phyloP scores from a whole-genome alignment of 1,140 invertebrate species.

The Teleopsis dalmanni region DNA sequence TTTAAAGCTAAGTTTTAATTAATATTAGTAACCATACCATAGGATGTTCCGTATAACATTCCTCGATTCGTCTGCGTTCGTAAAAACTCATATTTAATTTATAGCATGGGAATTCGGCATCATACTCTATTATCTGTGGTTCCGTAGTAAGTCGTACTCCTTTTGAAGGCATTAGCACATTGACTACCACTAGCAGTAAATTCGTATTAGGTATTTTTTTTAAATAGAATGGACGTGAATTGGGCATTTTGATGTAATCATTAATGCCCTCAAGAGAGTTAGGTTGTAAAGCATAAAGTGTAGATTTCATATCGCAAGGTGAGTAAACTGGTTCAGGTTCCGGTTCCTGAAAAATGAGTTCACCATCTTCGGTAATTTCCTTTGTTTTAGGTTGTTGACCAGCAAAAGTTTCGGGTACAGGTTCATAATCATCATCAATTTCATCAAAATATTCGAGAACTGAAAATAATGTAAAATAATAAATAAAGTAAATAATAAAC shows the following conservation, averaged over 20 bases:
- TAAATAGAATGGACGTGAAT: constrained; percentile 55
- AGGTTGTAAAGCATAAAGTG: constrained; percentile 60
- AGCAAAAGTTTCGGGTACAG: constrained; percentile 30
- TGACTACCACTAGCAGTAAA: constrained; percentile 64
- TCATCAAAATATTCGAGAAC: constrained; percentile 36
- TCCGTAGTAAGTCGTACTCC: constrained; percentile 36
- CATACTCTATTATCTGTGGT: constrained; percentile 43
- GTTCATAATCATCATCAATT: constrained; percentile 34
- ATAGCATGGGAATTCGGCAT: constrained; percentile 57
- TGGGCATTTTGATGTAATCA: constrained; percentile 37
- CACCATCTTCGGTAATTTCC: constrained; percentile 42
- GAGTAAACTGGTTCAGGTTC: constrained; percentile 42
- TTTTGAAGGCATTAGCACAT: constrained; percentile 41
- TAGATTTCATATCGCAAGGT: constrained; percentile 59
- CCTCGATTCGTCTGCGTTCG: constrained; percentile 56
- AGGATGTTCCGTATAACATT: constrained; percentile 67
- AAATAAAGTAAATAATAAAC: neutral
- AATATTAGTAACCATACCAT: constrained; percentile 47
- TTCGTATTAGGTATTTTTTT: constrained; percentile 69
- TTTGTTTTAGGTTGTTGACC: constrained; percentile 32
- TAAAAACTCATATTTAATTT: constrained; percentile 64
- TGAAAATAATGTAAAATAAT: constrained; percentile 1
- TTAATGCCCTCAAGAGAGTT: constrained; percentile 48
- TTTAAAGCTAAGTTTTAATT: neutral
- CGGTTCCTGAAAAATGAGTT: constrained; percentile 30